These are phyloP conservation scores for Sceloporus undulatus DNA, from an alignment of 2,113 vertebrate genomes.

Conservation along the genomic window DNA sequence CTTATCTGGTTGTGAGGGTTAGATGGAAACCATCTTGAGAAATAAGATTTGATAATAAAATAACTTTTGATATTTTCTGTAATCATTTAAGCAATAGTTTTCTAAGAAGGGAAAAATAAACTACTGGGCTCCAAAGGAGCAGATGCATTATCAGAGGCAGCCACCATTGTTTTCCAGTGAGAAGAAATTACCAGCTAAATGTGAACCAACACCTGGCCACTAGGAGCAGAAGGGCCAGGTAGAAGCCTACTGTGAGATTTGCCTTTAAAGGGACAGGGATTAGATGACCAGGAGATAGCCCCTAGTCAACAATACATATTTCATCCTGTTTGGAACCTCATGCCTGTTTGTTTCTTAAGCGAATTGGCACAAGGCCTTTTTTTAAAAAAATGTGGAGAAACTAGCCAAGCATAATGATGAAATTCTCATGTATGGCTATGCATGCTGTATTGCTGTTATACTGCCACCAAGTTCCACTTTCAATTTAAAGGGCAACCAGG, in stretches of 20 bases:
- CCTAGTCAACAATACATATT: slow-evolving; percentile 32
- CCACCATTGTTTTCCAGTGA: slow-evolving; percentile 72
- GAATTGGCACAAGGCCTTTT: slow-evolving; percentile 34
- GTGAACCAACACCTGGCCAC: slow-evolving; percentile 79
- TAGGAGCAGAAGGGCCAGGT: slow-evolving; percentile 30
- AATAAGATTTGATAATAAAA: slow-evolving; percentile 54
- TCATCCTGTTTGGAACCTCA: slow-evolving; percentile 43
- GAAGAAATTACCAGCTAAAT: slow-evolving; percentile 72
- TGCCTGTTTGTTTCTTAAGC: slow-evolving; percentile 35
- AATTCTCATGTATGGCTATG: slow-evolving; percentile 22
- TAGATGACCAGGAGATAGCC: slow-evolving; percentile 29
- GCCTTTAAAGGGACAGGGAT: slow-evolving; percentile 49
- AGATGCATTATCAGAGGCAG: slow-evolving; percentile 70
- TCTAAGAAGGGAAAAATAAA: slow-evolving; percentile 47
- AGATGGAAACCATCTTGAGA: slow-evolving; percentile 29
- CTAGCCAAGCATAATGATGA: neutral
- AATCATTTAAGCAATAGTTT: slow-evolving; percentile 52
- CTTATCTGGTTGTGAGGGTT: neutral
- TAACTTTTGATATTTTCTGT: slow-evolving; percentile 32
- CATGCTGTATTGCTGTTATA: slow-evolving; percentile 13
- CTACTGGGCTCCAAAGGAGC: slow-evolving; percentile 57
- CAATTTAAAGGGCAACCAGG: no score
- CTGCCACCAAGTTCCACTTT: no score
- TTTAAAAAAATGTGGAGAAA: slow-evolving; percentile 32
- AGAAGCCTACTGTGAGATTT: slow-evolving; percentile 20